Evolutionary conservation across 92 coral and sea anemone genomes (phyloP).

Genomic region (Paragorgia papillata): DNA sequence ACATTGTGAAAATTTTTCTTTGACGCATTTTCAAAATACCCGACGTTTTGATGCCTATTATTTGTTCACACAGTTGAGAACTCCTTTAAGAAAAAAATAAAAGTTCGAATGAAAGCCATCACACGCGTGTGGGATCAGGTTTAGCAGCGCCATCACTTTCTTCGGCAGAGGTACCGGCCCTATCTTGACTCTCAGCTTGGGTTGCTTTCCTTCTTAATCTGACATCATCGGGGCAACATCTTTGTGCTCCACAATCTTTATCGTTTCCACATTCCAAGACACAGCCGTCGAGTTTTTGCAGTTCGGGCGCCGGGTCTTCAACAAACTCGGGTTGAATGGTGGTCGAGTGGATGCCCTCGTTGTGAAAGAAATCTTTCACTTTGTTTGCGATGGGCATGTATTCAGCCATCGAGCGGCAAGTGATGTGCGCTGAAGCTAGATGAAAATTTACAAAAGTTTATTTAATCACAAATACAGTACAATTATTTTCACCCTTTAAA

Average conservation of each 20-base stretch:
- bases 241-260: constrained; percentile 88
- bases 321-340: constrained; percentile 99
- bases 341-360: constrained; percentile 98
- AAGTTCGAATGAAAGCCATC: too few species aligned
- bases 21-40: too few species aligned
- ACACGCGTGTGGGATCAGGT: too few species aligned
- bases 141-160: neutral
- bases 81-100: too few species aligned
- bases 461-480: too few species aligned
- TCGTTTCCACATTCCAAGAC: constrained; percentile 83
- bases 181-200: neutral
- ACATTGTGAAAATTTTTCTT: too few species aligned
- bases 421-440: constrained; percentile 96
- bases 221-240: constrained; percentile 81
- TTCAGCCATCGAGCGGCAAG: constrained; percentile 90
- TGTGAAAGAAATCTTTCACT: constrained; percentile 92
- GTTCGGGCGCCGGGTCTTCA: constrained; percentile 49
- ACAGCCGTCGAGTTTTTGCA: constrained; percentile 57
- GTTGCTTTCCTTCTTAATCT: neutral
- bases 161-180: neutral
- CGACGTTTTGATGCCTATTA: too few species aligned
- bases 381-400: constrained; percentile 94
- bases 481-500: too few species aligned
- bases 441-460: constrained; percentile 3
- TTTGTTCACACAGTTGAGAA: too few species aligned